Percentiles rank a stretch among this genome's conserved stretches.
Evolutionary conservation across 1,140 invertebrate genomes (phyloP).

Genomic region (Trichonephila clavipes): DNA sequence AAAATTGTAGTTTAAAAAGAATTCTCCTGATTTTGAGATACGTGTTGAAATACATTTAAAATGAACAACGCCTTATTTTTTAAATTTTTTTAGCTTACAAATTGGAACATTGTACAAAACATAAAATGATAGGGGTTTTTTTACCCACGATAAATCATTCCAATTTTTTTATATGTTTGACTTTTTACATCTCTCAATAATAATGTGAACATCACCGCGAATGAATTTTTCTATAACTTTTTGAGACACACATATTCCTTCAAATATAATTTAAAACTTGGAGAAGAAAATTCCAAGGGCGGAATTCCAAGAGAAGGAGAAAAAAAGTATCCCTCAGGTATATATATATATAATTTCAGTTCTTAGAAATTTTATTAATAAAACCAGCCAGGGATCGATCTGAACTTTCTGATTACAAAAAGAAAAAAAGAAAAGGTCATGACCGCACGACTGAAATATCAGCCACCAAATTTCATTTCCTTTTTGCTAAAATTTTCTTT

Average conservation of each 20-base stretch:
- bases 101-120: no score
- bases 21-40: no score
- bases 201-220: no score
- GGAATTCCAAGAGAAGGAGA: no score
- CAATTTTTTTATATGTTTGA: no score
- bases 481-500: not conserved
- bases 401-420: slow-evolving; percentile 31
- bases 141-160: no score
- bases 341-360: no score
- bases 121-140: no score
- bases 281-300: slow-evolving; percentile 10
- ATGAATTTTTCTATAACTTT: not conserved
- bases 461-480: slow-evolving; percentile 54
- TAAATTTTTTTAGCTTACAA: no score
- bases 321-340: slow-evolving; percentile 34
- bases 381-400: slow-evolving; percentile 53
- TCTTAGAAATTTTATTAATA: slow-evolving; percentile 62
- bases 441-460: slow-evolving; percentile 63
- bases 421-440: slow-evolving; percentile 58
- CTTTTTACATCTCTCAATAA: not conserved
- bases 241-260: not conserved
- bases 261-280: slow-evolving; percentile 46
- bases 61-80: no score
- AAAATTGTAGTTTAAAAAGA: no score
- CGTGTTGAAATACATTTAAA: no score